phyloP scores from a whole-genome alignment of 2,797 vertebrate species.

The Lycodopsis pacificus region DNA sequence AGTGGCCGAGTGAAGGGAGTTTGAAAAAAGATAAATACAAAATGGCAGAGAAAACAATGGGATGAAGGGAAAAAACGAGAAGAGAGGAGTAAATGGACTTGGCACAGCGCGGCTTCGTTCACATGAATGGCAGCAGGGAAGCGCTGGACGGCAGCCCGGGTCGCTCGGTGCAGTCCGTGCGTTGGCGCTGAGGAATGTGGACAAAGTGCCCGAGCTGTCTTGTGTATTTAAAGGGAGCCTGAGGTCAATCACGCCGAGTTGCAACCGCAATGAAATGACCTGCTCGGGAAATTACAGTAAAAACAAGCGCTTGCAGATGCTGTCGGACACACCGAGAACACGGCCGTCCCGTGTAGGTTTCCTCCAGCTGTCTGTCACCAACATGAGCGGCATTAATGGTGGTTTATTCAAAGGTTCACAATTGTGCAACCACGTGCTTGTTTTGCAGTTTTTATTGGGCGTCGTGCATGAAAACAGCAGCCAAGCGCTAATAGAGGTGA shows the following conservation, averaged over 20 bases:
- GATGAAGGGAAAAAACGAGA: neutral
- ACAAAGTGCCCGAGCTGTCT: conserved; percentile 40
- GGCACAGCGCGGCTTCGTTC: neutral
- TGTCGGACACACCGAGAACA: conserved; percentile 6
- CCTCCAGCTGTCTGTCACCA: conserved; percentile 32
- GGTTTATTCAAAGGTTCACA: conserved; percentile 62
- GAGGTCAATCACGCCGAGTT: conserved; percentile 46
- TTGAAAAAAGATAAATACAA: neutral
- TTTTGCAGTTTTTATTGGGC: conserved; percentile 12
- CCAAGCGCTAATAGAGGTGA: conserved; percentile 45
- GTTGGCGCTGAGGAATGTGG: conserved; percentile 35
- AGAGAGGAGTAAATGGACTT: conserved; percentile 7
- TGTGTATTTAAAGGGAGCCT: conserved; percentile 52
- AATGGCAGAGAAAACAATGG: conserved; percentile 21
- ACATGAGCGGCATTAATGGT: conserved; percentile 21
- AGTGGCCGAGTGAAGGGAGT: neutral
- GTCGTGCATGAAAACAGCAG: conserved; percentile 32
- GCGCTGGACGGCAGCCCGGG: neutral
- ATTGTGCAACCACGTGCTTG: neutral
- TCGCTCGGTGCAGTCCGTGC: conserved; percentile 12
- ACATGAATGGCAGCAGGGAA: conserved; percentile 28
- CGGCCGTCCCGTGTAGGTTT: conserved; percentile 22
- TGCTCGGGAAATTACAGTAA: conserved; percentile 50
- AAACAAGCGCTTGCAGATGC: conserved; percentile 57
- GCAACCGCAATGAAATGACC: conserved; percentile 59